A percentile compares a stretch with the other conserved stretches of the same genome.
Conservation (phyloP, 2,888 invertebrate genomes). For the Suillia variegata region DNA sequence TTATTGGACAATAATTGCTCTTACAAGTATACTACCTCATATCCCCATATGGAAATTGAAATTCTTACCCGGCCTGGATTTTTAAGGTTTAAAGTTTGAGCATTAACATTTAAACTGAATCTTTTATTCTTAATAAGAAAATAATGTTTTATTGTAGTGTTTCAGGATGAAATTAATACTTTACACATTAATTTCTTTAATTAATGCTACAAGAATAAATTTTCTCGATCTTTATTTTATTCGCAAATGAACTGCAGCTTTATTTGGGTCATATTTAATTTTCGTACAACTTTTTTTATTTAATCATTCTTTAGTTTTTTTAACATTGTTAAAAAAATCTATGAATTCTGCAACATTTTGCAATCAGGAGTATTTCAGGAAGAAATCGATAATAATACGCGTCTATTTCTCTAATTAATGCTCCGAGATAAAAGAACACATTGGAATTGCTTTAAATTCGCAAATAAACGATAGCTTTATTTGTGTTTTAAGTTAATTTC, state of each 20-base stretch:
- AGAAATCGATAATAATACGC: slow-evolving; percentile 31
- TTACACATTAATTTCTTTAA: slow-evolving; percentile 41
- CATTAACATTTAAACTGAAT: too few relatives aligned
- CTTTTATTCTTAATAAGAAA: too few relatives aligned
- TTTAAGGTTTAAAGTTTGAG: too few relatives aligned
- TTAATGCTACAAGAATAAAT: slow-evolving; percentile 40
- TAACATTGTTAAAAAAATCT: too few relatives aligned
- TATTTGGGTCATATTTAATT: neutral
- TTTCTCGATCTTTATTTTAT: slow-evolving; percentile 33
- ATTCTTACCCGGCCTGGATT: too few relatives aligned
- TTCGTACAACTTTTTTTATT: neutral
- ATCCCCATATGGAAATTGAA: too few relatives aligned
- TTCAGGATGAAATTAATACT: slow-evolving; percentile 45
- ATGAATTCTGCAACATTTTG: too few relatives aligned
- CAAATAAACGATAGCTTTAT: neutral
- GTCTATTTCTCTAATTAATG: slow-evolving; percentile 55
- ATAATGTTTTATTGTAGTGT: too few relatives aligned
- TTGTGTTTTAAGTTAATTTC: slow-evolving; percentile 40
- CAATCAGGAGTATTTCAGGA: slow-evolving; percentile 43
- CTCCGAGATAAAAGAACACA: slow-evolving; percentile 46
- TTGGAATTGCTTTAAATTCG: slow-evolving; percentile 39
- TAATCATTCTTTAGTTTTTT: neutral
- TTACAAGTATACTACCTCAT: slow-evolving; percentile 32
- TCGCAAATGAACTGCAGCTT: slow-evolving; percentile 10
- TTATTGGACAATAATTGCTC: slow-evolving; percentile 49